phyloP scores from a whole-genome alignment of 2,797 vertebrate species.

The Tenualosa thibaudeaui region DNA sequence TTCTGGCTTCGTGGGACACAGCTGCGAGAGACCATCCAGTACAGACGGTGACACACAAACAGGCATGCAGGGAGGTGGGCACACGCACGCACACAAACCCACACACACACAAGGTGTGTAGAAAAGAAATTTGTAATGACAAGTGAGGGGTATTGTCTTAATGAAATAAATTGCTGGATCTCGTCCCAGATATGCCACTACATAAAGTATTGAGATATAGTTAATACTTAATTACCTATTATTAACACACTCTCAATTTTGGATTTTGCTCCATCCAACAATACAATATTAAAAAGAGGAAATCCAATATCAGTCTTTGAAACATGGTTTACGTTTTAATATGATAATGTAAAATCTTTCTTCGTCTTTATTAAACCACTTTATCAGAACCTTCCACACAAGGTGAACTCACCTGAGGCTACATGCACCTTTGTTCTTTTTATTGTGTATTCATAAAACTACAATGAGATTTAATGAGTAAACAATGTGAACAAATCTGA shows the following conservation, averaged over 20 bases:
- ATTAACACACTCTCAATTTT: not conserved
- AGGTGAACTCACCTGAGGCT: not conserved
- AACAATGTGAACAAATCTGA: not conserved
- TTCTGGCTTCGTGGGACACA: not conserved
- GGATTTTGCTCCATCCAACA: not conserved
- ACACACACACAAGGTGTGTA: not conserved
- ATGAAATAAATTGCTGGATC: not conserved
- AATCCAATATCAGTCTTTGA: not conserved
- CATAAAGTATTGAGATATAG: not conserved
- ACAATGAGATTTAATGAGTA: too few relatives aligned
- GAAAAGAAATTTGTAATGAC: not conserved
- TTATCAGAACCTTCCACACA: not conserved
- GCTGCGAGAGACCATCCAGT: slow-evolving; percentile 12
- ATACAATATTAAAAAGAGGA: not conserved
- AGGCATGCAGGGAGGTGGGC: not conserved
- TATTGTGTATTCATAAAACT: too few relatives aligned
- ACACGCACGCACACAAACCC: not conserved
- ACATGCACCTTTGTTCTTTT: too few relatives aligned
- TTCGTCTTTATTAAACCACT: not conserved
- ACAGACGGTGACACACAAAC: not conserved
- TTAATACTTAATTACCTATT: not conserved
- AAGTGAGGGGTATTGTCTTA: not conserved
- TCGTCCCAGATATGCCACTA: not conserved
- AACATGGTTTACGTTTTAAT: not conserved
- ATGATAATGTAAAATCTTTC: too few relatives aligned